Base-by-base conservation (phyloP, 2,888 invertebrate species). In the Cryptocephalus moraei region DNA sequence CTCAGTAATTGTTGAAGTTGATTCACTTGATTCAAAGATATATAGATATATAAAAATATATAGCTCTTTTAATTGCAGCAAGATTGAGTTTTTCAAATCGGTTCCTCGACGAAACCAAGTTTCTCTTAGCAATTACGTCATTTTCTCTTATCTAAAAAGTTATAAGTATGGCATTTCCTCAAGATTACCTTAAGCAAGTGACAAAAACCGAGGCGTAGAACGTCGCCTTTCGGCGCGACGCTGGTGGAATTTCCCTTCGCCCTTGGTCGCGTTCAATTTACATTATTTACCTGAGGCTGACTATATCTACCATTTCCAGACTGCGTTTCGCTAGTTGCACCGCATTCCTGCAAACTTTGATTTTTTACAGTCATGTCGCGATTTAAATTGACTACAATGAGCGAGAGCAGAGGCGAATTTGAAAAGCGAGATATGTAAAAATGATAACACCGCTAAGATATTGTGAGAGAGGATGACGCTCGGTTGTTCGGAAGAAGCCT, bases 241-340 rank as follows among this genome's bases (percentile, higher is more conserved):
- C 50, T 38, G 42, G 50, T 54, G 54, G 4, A 10, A 41, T 12
- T 36, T 38, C 51, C 48, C 51, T 49, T 45, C 44, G 47, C 45
- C 46, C 48, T 49, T 46, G 49, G 44, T 41, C 49, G 46, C 45
- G 36, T 46, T 41, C 48, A 48, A 55, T 55, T 49, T 56, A 55
- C 59, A 59, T 59, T 59, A 59, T 57, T 59, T 56, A 59, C 57
- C 51, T 48, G 50, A 46, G 48, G 47, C 47, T 44, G 46, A 47
- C 47, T 53, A 49, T 47, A 50, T 53, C 50, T 52, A 51, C 56
- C 36, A 36, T 36, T 36, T 36, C 22, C 51, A 54, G 57, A 56
- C 55, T 57, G 58, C 56, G 54, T 58, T 58, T 59, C 55, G 56
- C 56, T 57, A 57, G 57, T 57, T 59, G 53, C 50, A 57, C 56